Conservation (phyloP, 2,113 vertebrate species). For the Cyanistes caeruleus region DNA sequence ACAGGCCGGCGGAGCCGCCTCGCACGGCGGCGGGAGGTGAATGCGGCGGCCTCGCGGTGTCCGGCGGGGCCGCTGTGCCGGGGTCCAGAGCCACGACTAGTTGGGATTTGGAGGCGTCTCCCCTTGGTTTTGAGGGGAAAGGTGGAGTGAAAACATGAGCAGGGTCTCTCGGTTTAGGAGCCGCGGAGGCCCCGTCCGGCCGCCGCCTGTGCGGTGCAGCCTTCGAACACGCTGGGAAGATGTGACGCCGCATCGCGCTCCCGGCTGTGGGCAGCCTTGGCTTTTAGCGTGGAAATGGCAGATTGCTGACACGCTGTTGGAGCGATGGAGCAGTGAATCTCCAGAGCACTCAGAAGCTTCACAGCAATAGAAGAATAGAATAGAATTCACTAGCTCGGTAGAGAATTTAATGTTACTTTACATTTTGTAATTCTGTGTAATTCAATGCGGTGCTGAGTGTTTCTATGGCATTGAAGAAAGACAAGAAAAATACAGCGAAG, state of each 20-base stretch:
- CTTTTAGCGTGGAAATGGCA: accelerated
- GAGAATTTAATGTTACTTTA: accelerated
- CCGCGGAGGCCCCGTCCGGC: background rate
- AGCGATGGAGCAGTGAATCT: background rate
- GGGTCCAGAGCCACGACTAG: background rate
- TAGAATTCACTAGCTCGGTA: accelerated
- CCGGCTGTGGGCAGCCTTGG: accelerated
- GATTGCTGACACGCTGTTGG: accelerated
- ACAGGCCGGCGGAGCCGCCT: accelerated
- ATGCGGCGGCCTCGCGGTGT: background rate
- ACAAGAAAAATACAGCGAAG: background rate
- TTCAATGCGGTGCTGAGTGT: background rate
- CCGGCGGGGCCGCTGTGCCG: background rate
- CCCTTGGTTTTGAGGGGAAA: accelerated
- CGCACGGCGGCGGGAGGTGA: accelerated
- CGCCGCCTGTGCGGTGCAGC: accelerated
- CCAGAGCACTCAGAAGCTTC: too few relatives aligned
- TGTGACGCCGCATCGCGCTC: accelerated
- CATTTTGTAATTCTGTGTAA: accelerated
- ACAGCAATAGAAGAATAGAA: background rate
- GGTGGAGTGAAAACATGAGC: accelerated
- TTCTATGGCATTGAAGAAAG: background rate
- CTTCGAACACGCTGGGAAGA: accelerated
- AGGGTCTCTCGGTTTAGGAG: accelerated
- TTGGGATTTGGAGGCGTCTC: accelerated